These are phyloP conservation scores for Ceyx margarethae DNA, from an alignment of 2,113 vertebrate species.

Conservation along the genomic window DNA sequence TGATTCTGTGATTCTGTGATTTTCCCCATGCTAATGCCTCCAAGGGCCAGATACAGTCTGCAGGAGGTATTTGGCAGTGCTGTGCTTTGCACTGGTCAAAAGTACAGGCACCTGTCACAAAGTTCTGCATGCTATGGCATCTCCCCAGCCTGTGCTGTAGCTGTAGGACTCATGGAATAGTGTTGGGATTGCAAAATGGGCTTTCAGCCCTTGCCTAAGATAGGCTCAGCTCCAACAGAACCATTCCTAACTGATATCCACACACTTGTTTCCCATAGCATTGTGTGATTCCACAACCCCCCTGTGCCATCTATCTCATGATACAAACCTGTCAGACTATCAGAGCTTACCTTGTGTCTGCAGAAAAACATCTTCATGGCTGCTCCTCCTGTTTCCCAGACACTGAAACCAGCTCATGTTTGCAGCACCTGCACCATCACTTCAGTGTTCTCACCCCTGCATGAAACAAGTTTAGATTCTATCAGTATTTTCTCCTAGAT, in stretches of 20 bases:
- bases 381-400: not conserved
- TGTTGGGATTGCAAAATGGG: not conserved
- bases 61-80: not conserved
- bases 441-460: not conserved
- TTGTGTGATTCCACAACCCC: not conserved
- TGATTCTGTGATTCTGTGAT: too few species aligned
- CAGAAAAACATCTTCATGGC: not conserved
- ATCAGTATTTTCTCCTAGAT: not conserved
- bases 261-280: not conserved
- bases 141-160: not conserved
- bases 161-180: not conserved
- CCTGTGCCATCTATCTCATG: not conserved
- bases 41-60: not conserved
- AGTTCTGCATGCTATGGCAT: not conserved
- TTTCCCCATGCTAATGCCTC: not conserved
- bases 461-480: not conserved
- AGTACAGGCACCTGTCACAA: not conserved
- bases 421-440: fast-evolving
- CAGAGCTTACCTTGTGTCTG: not conserved
- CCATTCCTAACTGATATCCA: not conserved
- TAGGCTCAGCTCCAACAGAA: not conserved
- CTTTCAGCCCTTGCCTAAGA: not conserved
- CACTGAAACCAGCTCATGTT: not conserved
- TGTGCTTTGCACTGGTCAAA: not conserved
- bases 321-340: not conserved